Conservation (phyloP, 2,113 vertebrate genomes). For the Gopherus evgoodei region DNA sequence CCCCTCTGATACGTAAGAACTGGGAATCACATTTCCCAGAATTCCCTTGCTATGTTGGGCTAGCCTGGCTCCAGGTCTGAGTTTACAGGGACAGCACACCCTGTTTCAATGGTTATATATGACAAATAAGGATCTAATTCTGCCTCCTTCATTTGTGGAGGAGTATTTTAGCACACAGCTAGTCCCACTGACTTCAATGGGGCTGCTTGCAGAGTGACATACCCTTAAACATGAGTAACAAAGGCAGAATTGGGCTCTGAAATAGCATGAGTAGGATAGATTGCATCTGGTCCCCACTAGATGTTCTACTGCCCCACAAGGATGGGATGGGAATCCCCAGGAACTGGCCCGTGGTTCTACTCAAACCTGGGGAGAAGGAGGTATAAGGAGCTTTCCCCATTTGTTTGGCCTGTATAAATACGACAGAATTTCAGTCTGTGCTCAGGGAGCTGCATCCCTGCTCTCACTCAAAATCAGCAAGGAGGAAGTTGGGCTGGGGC, state of each 20-base stretch:
- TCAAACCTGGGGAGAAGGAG: not conserved
- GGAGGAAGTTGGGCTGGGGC: not conserved
- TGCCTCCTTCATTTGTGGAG: not conserved
- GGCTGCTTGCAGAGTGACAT: not conserved
- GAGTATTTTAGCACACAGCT: not conserved
- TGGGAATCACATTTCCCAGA: not conserved
- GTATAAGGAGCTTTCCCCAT: not conserved
- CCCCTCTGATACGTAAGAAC: not conserved
- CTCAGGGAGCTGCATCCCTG: not conserved
- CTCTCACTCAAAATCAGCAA: not conserved
- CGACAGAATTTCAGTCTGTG: not conserved
- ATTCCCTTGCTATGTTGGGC: not conserved
- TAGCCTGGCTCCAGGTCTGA: not conserved
- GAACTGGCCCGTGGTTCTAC: too few relatives aligned
- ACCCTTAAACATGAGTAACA: not conserved
- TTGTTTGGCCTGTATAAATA: not conserved
- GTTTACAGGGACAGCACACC: not conserved
- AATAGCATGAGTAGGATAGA: too few relatives aligned
- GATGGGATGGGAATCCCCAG: too few relatives aligned
- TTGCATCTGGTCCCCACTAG: too few relatives aligned
- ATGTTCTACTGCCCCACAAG: too few relatives aligned
- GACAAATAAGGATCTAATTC: not conserved
- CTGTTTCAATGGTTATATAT: not conserved
- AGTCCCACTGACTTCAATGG: not conserved
- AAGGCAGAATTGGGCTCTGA: not conserved